A percentile compares a stretch with the other conserved stretches of the same genome.
phyloP scores from a whole-genome alignment of 2,797 vertebrate species.

The Acanthiza pusilla region DNA sequence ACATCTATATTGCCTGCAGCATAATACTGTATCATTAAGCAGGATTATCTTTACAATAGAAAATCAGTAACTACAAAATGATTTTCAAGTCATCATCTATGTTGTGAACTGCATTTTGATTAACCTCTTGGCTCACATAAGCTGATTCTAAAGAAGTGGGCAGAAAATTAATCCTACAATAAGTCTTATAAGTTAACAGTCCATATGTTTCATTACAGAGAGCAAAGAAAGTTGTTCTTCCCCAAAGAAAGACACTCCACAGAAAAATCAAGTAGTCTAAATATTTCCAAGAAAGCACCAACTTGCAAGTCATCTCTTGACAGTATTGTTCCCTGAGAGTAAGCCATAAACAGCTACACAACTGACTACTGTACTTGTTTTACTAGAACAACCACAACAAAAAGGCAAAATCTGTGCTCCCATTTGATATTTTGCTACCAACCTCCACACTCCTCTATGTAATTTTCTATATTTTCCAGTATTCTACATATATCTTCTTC shows the following conservation, averaged over 20 bases:
- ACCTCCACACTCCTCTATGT: not conserved
- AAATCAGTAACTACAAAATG: not conserved
- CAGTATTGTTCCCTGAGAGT: not conserved
- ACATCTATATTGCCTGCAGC: not conserved
- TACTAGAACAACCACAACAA: not conserved
- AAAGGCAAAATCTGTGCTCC: not conserved
- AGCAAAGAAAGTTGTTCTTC: not conserved
- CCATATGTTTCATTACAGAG: not conserved
- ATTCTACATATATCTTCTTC: not conserved
- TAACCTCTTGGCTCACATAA: not conserved
- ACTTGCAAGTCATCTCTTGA: not conserved
- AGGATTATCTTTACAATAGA: not conserved
- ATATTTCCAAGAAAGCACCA: not conserved
- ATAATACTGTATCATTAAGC: not conserved
- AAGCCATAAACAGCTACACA: not conserved
- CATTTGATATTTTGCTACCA: not conserved
- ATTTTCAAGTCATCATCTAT: not conserved
- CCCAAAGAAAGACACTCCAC: not conserved
- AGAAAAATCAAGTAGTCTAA: not conserved
- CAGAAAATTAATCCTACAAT: not conserved
- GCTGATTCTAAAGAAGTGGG: not conserved
- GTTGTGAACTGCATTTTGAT: not conserved
- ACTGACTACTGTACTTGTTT: not conserved
- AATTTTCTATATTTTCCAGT: not conserved
- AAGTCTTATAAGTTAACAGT: not conserved